Evolutionary conservation across 2,888 invertebrate species (phyloP).

Genomic region (Yponomeuta cagnagella): DNA sequence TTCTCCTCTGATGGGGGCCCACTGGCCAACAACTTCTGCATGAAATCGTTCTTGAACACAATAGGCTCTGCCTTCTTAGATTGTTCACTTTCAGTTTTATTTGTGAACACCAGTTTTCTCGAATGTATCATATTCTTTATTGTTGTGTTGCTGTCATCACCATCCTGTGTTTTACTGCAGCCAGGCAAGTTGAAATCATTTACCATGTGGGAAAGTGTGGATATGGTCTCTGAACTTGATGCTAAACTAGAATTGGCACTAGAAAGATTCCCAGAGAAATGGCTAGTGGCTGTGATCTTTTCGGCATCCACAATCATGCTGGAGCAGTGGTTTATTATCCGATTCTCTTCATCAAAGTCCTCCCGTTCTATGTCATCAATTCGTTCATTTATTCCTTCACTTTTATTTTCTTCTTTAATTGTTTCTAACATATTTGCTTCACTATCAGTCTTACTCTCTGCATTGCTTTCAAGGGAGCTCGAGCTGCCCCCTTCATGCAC

Average conservation of each 20-base stretch:
- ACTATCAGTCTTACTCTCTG: constrained; percentile 57
- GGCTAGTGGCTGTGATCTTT: constrained; percentile 39
- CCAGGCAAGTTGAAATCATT: constrained; percentile 55
- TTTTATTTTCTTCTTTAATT: constrained; percentile 22
- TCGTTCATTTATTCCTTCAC: constrained; percentile 30
- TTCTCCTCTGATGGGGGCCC: constrained; percentile 47
- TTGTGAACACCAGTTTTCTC: constrained; percentile 33
- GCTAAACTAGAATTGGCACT: constrained; percentile 58
- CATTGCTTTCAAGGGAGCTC: constrained; percentile 40
- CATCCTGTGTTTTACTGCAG: constrained; percentile 51
- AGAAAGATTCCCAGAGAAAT: constrained; percentile 50
- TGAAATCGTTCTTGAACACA: constrained; percentile 40
- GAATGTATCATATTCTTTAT: constrained; percentile 59
- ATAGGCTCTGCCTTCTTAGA: constrained; percentile 33
- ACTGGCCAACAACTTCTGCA: constrained; percentile 59
- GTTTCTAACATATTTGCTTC: constrained; percentile 23
- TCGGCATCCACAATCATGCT: constrained; percentile 55
- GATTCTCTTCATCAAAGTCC: constrained; percentile 67
- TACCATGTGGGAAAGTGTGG: constrained; percentile 44
- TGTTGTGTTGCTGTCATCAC: constrained; percentile 53
- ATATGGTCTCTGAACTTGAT: constrained; percentile 63
- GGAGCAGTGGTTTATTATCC: constrained; percentile 59
- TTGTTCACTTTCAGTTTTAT: constrained; percentile 2
- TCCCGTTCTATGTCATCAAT: constrained; percentile 64
- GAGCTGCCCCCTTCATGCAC: constrained; percentile 43